Conservation (phyloP, 1,140 invertebrate genomes). For the Papilio xuthus region DNA sequence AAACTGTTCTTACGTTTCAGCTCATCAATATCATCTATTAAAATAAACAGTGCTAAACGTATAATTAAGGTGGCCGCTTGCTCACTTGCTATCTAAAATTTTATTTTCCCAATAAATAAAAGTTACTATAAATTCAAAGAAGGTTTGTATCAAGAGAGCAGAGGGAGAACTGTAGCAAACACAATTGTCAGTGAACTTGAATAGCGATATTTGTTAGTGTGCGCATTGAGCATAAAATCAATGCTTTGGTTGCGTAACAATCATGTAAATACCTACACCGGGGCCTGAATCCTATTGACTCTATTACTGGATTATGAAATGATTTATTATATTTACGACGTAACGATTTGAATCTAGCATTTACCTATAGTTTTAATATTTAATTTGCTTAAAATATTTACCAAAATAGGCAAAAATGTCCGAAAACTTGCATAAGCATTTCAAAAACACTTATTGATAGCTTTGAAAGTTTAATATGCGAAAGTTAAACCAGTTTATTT, state of each 20-base stretch:
- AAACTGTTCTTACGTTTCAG: neutral
- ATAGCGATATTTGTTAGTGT: conserved; percentile 6
- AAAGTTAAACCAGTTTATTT: conserved; percentile 35
- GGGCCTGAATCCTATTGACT: neutral
- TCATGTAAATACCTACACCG: neutral
- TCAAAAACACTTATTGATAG: conserved; percentile 9
- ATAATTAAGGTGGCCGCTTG: too few species aligned
- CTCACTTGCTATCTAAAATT: neutral
- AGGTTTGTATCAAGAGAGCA: neutral
- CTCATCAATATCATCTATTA: too few species aligned
- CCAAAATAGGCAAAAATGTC: neutral
- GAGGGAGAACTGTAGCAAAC: neutral
- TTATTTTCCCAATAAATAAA: neutral
- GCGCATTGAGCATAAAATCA: conserved; percentile 1
- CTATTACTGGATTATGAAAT: neutral
- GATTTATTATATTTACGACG: neutral
- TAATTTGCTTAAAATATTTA: neutral
- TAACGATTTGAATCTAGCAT: neutral
- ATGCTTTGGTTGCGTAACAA: conserved; percentile 7
- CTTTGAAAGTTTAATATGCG: conserved; percentile 19
- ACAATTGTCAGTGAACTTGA: conserved; percentile 25
- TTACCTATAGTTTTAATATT: neutral
- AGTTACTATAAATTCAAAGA: neutral
- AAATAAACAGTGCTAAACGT: neutral
- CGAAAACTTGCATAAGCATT: conserved; percentile 9